Conservation (phyloP, 2,113 vertebrate genomes). For the Megaceryle torquata region DNA sequence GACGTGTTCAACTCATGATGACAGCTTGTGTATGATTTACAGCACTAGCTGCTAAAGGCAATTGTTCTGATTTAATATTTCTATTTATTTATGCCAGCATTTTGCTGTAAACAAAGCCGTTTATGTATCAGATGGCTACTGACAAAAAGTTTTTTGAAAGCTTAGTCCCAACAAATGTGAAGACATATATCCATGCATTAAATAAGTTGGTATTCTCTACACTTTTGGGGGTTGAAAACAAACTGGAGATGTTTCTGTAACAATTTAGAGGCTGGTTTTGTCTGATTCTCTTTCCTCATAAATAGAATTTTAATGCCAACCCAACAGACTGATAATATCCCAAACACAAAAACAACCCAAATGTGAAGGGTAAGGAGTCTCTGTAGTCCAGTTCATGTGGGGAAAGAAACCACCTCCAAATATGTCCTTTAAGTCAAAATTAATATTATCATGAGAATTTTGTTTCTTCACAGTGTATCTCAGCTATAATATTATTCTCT, state of each 20-base stretch:
- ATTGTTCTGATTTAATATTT: constrained; percentile 78
- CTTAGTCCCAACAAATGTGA: not conserved
- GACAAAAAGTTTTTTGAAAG: constrained; percentile 57
- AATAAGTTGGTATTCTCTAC: constrained; percentile 11
- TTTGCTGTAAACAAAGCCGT: constrained; percentile 69
- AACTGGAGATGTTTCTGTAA: not conserved
- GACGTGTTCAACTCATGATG: constrained; percentile 70
- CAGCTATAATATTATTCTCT: not conserved
- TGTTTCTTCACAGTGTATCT: not conserved
- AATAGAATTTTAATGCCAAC: not conserved
- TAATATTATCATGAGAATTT: not conserved
- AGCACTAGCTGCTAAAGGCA: constrained; percentile 59
- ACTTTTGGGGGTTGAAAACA: constrained; percentile 20
- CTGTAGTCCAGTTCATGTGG: not conserved
- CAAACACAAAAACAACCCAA: constrained; percentile 12
- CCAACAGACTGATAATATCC: not conserved
- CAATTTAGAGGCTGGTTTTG: not conserved
- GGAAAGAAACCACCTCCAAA: constrained; percentile 3
- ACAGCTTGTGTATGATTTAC: constrained; percentile 77
- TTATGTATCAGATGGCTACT: constrained; percentile 66
- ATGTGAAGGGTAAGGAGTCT: not conserved
- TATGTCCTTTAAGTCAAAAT: constrained; percentile 4
- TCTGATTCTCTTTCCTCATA: not conserved
- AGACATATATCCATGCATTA: not conserved
- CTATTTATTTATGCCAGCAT: constrained; percentile 74